phyloP scores from a whole-genome alignment of 2,888 invertebrate species.

The Patella caerulea region DNA sequence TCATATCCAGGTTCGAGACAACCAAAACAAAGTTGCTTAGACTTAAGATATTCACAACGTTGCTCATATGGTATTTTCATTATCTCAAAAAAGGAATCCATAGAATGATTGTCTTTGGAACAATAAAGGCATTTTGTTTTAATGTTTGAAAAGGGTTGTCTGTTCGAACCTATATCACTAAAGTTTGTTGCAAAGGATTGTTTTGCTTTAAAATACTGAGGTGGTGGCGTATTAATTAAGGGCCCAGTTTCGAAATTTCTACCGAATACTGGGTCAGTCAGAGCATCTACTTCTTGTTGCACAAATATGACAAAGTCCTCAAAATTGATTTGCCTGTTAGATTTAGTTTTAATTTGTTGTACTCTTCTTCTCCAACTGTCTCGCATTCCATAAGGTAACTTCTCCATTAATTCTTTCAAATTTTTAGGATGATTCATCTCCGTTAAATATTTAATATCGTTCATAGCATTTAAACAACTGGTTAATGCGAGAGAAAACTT shows the following conservation, averaged over 20 bases:
- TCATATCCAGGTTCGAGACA: not conserved
- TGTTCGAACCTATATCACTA: not conserved
- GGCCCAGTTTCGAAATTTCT: not conserved
- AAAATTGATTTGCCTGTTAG: not conserved
- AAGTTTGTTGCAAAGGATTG: not conserved
- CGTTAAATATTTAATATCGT: not conserved
- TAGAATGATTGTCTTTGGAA: not conserved
- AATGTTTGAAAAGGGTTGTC: not conserved
- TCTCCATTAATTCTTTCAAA: not conserved
- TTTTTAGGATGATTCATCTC: not conserved
- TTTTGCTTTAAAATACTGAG: not conserved
- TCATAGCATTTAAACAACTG: not conserved
- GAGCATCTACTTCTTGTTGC: not conserved
- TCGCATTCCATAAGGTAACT: not conserved
- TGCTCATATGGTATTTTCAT: not conserved
- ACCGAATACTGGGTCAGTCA: conserved; percentile 1
- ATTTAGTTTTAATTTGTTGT: not conserved
- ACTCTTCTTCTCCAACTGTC: not conserved
- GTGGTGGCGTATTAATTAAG: not conserved
- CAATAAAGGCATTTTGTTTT: not conserved
- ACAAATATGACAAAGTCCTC: not conserved
- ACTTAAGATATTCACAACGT: not conserved
- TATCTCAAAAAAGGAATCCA: not conserved
- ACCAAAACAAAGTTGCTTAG: conserved; percentile 1
- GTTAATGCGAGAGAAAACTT: not conserved